These are phyloP conservation scores for Melanerpes aurifrons DNA, from an alignment of 2,113 vertebrate species.

Conservation along the genomic window DNA sequence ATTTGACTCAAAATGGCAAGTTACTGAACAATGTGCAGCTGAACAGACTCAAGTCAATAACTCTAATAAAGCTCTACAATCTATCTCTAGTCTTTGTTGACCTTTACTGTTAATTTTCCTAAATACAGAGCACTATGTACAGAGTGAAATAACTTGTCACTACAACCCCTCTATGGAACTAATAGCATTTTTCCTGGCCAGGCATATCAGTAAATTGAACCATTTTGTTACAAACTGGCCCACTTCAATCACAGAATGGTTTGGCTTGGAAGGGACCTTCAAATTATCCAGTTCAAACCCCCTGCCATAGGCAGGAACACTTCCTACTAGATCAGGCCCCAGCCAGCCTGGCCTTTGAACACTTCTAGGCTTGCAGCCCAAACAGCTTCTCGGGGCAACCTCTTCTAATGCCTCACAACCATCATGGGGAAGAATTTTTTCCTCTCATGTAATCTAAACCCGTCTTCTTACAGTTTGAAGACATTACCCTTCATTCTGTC, in stretches of 20 bases:
- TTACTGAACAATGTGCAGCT: slow-evolving; percentile 26
- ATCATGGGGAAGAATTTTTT: too few relatives aligned
- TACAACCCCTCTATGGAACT: neutral
- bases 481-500: too few relatives aligned
- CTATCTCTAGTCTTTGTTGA: neutral
- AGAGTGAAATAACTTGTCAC: neutral
- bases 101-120: neutral
- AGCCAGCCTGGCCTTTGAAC: too few relatives aligned
- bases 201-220: neutral
- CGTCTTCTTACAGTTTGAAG: too few relatives aligned
- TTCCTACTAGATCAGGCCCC: too few relatives aligned
- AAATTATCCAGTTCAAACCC: too few relatives aligned
- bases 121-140: neutral
- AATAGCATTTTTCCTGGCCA: neutral
- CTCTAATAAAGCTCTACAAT: neutral
- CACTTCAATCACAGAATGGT: neutral
- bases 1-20: slow-evolving; percentile 45
- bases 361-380: too few relatives aligned
- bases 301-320: too few relatives aligned
- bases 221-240: neutral
- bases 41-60: slow-evolving; percentile 23
- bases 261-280: too few relatives aligned
- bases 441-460: too few relatives aligned
- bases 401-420: too few relatives aligned
- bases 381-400: too few relatives aligned